Evolutionary conservation across 2,888 invertebrate genomes (phyloP).

Genomic region (Germaria angustata): DNA sequence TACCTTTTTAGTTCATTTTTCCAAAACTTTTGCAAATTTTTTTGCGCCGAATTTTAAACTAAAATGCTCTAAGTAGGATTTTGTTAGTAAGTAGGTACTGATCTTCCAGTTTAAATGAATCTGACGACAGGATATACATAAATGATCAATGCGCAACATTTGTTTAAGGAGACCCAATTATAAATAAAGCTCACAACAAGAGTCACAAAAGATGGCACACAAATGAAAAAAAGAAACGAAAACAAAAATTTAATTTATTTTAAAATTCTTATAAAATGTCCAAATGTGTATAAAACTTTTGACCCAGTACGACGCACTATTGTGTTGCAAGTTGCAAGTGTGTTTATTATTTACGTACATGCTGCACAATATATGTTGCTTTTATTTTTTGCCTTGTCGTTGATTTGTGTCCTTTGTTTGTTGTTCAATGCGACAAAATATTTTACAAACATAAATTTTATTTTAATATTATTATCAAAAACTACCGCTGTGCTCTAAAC

Average conservation of each 20-base stretch:
- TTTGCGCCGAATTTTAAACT: slow-evolving; percentile 49
- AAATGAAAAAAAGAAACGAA: not conserved
- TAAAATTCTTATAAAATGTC: slow-evolving; percentile 24
- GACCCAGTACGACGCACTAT: not conserved
- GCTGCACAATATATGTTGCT: slow-evolving; percentile 4
- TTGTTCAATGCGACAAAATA: slow-evolving; percentile 67
- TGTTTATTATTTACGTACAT: slow-evolving; percentile 49
- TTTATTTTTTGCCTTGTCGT: not conserved
- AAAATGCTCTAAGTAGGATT: slow-evolving; percentile 19
- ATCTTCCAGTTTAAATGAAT: slow-evolving; percentile 76
- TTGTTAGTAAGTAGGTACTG: slow-evolving; percentile 39
- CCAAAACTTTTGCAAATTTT: not conserved
- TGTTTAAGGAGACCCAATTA: slow-evolving; percentile 75
- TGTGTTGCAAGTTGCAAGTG: slow-evolving; percentile 53
- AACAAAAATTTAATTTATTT: slow-evolving; percentile 61
- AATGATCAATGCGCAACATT: slow-evolving; percentile 74
- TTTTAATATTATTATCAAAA: slow-evolving; percentile 50
- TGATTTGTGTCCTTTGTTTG: slow-evolving; percentile 56
- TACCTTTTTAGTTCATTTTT: not conserved
- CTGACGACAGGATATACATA: slow-evolving; percentile 77
- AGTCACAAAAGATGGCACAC: slow-evolving; percentile 38
- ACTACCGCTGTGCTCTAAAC: slow-evolving; percentile 64
- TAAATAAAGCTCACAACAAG: slow-evolving; percentile 72
- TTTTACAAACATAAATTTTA: slow-evolving; percentile 66
- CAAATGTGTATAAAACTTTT: slow-evolving; percentile 5